These are phyloP conservation scores for Mechanitis mazaeus DNA, from an alignment of 2,888 invertebrate species.

Conservation along the genomic window DNA sequence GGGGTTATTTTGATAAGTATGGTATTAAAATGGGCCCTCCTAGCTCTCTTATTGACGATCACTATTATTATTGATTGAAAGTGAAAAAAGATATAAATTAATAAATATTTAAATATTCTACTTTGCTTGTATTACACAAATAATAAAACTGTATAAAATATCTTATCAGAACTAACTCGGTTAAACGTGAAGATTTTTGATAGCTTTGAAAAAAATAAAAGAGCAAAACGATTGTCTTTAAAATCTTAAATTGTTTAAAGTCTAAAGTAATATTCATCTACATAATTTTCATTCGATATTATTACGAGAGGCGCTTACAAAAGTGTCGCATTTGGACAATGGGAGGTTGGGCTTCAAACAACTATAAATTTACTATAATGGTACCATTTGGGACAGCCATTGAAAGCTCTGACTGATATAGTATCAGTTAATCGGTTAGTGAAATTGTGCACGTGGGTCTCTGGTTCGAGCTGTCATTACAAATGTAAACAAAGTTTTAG, in stretches of 20 bases:
- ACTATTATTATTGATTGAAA: no score
- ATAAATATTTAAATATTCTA: no score
- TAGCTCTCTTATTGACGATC: no score
- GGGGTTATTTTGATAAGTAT: no score
- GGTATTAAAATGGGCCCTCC: no score
- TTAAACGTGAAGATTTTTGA: no score
- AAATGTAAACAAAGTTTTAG: neutral
- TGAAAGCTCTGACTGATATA: conserved; percentile 31
- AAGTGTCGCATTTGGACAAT: conserved; percentile 40
- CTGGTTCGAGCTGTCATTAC: conserved; percentile 8
- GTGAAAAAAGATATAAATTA: no score
- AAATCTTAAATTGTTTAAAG: conserved; percentile 8
- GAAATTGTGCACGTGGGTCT: conserved; percentile 22
- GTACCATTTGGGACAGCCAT: conserved; percentile 31
- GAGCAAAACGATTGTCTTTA: neutral
- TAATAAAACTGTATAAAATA: no score
- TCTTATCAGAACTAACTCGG: no score
- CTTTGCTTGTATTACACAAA: no score
- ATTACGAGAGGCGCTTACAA: conserved; percentile 35
- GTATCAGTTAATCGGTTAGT: conserved; percentile 34
- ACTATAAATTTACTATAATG: conserved; percentile 37
- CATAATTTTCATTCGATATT: conserved; percentile 36
- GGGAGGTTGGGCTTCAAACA: conserved; percentile 30
- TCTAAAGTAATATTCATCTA: conserved; percentile 24
- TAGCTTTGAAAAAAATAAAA: neutral